Evolutionary conservation across 2,888 invertebrate genomes (phyloP), one percentile per base, ranked within the genome.

Genomic region (Nyleta sp.): DNA sequence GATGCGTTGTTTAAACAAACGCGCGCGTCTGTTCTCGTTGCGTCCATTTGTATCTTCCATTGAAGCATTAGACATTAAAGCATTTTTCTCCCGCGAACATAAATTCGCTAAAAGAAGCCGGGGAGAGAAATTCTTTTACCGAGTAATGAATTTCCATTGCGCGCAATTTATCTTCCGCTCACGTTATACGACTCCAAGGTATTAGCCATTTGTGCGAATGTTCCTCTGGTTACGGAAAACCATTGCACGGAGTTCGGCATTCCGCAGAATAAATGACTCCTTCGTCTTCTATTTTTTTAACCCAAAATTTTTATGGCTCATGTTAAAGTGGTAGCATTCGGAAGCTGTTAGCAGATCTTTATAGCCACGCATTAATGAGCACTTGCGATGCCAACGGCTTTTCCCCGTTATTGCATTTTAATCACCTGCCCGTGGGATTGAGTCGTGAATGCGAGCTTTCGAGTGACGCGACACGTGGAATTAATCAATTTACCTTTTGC

Each of bases 121-220:
- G 68, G 59, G 53, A 80, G 72, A 72, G 72, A 80, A 78, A 80
- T 80, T 80, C 72, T 72, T 75, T 78, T 72, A 78, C 59, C 64
- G n/a, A 74, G 77, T 74, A 80, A 80, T 80, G 77, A 80, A 78
- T 81, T 81, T 78, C 76, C 76, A 81, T 70, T 81, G 73, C 68
- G 65, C 73, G 62, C 76, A 71, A 76, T 81, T 79, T 81, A 79
- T 81, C 78, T 77, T 81, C 77, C 15, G 64, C 76, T 77, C 77
- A 64, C 81, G 71, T 71, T 72, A 75, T 78, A 78, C 78, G 76
- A 74, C 72, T 77, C 55, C 50, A 60, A 62, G 72, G 78, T 75
- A 80, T 65, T 78, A 78, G 75, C 72, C 59, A 72, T 77, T 74
- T 77, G 80, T 46, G 77, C 70, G 67, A 77, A 74, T 67, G 75